Evolutionary conservation across 1,140 invertebrate species (phyloP).

Genomic region (Amyelois transitella): DNA sequence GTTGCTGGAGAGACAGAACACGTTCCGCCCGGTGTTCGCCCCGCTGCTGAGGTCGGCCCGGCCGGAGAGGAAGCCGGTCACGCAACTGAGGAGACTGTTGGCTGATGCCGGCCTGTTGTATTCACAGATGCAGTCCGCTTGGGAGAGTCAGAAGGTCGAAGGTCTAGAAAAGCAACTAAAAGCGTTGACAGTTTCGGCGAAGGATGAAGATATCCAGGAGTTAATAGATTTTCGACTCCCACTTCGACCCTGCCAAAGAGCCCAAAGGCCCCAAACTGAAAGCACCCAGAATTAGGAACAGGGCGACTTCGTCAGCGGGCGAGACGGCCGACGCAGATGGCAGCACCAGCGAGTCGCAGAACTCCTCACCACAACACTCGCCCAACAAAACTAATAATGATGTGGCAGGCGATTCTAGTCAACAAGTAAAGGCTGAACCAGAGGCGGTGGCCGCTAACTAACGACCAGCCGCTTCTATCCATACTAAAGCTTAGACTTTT

Average conservation of each 20-base stretch:
- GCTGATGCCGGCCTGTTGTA: constrained; percentile 81
- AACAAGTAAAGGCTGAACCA: constrained; percentile 18
- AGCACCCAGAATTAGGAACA: constrained; percentile 25
- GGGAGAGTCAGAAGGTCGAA: constrained; percentile 73
- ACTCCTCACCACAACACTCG: constrained; percentile 51
- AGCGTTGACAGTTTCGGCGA: constrained; percentile 53
- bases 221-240: constrained; percentile 81
- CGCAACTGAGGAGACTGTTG: constrained; percentile 78
- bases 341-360: constrained; percentile 59
- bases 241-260: constrained; percentile 82
- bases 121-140: constrained; percentile 76
- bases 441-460: constrained; percentile 46
- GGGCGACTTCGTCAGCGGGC: too few relatives aligned
- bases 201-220: constrained; percentile 79
- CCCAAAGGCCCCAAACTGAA: constrained; percentile 51
- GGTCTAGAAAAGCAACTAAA: constrained; percentile 68
- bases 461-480: constrained; percentile 14
- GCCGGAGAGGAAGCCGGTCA: constrained; percentile 78
- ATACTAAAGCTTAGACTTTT: constrained; percentile 42
- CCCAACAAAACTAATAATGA: constrained; percentile 59
- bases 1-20: constrained; percentile 73
- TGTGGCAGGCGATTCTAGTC: constrained; percentile 41
- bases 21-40: constrained; percentile 76
- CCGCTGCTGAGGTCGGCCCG: constrained; percentile 73
- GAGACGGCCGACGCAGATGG: constrained; percentile 51